Conservation (phyloP, 2,113 vertebrate genomes). For the Apus apus region DNA sequence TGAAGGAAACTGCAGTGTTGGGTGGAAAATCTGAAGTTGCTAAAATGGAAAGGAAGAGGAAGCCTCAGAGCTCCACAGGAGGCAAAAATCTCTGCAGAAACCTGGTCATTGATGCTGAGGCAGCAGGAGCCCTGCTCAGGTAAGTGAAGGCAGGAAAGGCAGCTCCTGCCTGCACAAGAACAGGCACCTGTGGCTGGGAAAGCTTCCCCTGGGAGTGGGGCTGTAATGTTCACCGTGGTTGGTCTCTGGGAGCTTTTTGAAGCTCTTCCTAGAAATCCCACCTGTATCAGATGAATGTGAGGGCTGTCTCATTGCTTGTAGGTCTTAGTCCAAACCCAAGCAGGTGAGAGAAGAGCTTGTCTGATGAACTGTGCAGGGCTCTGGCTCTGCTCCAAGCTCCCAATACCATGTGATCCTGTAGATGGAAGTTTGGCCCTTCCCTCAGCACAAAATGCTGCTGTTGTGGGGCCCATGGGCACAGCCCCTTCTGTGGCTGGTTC, state of each 20-base stretch:
- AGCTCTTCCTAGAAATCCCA: neutral
- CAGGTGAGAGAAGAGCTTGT: accelerated
- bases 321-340: neutral
- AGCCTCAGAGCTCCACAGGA: neutral
- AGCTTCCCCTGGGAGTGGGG: neutral
- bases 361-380: accelerated
- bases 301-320: accelerated
- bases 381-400: neutral
- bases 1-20: neutral
- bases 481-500: too few species aligned
- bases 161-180: neutral
- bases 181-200: neutral
- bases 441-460: accelerated
- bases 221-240: accelerated
- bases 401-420: accelerated
- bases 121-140: neutral
- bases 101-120: accelerated
- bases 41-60: neutral
- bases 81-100: neutral
- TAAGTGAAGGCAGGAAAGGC: neutral
- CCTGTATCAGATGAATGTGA: accelerated
- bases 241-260: neutral
- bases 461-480: too few species aligned
- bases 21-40: slow-evolving; percentile 17
- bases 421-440: neutral